Conservation (phyloP, 2,797 vertebrate genomes). For the Clarias laeviceps region DNA sequence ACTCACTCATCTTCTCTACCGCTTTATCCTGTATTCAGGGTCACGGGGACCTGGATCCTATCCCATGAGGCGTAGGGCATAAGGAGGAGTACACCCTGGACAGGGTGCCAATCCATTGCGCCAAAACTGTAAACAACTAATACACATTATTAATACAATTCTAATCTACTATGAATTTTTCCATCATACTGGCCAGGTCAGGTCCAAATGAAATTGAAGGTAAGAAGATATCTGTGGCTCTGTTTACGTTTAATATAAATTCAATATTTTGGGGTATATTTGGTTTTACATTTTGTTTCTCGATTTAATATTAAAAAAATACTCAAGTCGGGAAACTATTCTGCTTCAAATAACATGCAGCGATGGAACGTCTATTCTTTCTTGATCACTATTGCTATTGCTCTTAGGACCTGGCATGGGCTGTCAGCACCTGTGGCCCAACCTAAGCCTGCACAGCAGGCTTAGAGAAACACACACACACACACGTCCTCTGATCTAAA, state of each 20-base stretch:
- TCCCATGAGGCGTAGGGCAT: too few relatives aligned
- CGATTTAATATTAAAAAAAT: background rate
- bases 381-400: constrained; percentile 60
- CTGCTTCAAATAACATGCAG: constrained; percentile 38
- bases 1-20: too few relatives aligned
- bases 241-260: background rate
- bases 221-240: background rate
- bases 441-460: constrained; percentile 56
- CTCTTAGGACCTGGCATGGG: constrained; percentile 66
- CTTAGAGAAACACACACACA: constrained; percentile 51
- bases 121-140: background rate
- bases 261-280: background rate
- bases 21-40: too few relatives aligned
- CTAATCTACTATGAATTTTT: background rate
- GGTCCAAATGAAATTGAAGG: background rate
- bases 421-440: constrained; percentile 66
- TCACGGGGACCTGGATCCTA: too few relatives aligned
- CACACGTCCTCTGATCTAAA: constrained; percentile 44
- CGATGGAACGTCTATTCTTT: constrained; percentile 45
- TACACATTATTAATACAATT: background rate
- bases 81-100: too few relatives aligned
- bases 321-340: background rate
- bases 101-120: too few relatives aligned
- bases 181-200: background rate
- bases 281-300: background rate